Base-by-base conservation (phyloP, 2,888 invertebrate species). In the Isoperla grammatica region DNA sequence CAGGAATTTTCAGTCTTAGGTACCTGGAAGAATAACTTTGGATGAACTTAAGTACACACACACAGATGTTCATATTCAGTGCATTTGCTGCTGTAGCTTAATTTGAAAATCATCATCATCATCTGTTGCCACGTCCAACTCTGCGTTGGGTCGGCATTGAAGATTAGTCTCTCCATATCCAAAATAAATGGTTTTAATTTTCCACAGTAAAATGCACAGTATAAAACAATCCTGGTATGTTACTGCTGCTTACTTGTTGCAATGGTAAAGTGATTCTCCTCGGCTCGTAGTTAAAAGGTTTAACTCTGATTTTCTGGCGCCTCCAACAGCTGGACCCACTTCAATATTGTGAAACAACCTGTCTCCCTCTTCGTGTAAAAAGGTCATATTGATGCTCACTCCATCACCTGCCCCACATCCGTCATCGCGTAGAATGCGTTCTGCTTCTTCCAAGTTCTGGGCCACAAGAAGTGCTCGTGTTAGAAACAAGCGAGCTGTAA, bases 341-440 rank as follows among this genome's bases (percentile, higher is more conserved):
- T 93, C 93, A 1, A 85, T 81, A 68, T 92, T 93, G 71, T 88
- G 87, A 67, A 90, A 84, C 68, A 87, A 72, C 55, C 85, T 78
- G 50, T 82, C 78, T 0, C 86, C 86, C 68, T 84, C 84, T 65
- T 85, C 82, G 53, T 78, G 79, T 1, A 90, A 75, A 74, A 93
- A 93, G 42, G 88, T 85, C 82, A 92, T 82, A 75, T 93, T 93
- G 1, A 92, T 79, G 1, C 90, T 88, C 71, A 91, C 90, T 0
- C 85, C 93, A 73, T 93, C 90, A 2, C 82, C 90, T 0, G 88
- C 85, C 0, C 93, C 93, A 57, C 84, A 81, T 0, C 90, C 91
- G 12, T 80, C 75, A 72, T 93, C 91, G 3, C 81, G 77, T 4
- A 94, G 75, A 56, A 89, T 86, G 59, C 80, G 75, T 66, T 88